phyloP scores from a whole-genome alignment of 2,797 vertebrate species.

The Chelon labrosus region DNA sequence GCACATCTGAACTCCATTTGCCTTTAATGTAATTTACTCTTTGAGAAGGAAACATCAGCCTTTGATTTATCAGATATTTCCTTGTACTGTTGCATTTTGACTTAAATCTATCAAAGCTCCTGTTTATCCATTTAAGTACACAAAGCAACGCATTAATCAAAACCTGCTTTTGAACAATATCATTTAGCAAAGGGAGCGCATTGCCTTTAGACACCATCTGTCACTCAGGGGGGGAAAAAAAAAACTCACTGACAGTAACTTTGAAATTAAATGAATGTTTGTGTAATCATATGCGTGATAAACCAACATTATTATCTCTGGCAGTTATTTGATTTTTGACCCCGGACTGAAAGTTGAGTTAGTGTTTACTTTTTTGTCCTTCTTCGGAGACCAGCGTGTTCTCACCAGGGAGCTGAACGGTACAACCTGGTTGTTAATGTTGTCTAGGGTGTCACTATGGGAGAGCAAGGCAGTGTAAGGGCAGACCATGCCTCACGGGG shows the following conservation, averaged over 20 bases:
- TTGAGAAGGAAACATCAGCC: slow-evolving; percentile 12
- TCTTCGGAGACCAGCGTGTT: slow-evolving; percentile 22
- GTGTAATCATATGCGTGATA: slow-evolving; percentile 25
- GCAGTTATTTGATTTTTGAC: no score
- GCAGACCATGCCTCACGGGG: not conserved
- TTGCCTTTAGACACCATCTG: slow-evolving; percentile 8
- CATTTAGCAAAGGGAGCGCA: slow-evolving; percentile 18
- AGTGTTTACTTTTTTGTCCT: slow-evolving; percentile 5
- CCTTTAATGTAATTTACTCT: slow-evolving; percentile 44
- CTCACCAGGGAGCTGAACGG: slow-evolving; percentile 18
- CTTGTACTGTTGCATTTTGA: slow-evolving; percentile 18
- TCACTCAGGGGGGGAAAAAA: slow-evolving; percentile 1
- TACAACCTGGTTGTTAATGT: slow-evolving; percentile 29
- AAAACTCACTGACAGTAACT: slow-evolving; percentile 24
- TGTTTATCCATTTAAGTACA: slow-evolving; percentile 19
- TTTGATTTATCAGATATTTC: slow-evolving; percentile 48
- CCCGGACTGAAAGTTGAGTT: slow-evolving; percentile 15
- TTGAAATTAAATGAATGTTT: slow-evolving; percentile 32
- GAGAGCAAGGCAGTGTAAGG: slow-evolving; percentile 9
- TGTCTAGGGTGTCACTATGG: slow-evolving; percentile 11
- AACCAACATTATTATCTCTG: slow-evolving; percentile 26
- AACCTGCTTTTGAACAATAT: slow-evolving; percentile 1
- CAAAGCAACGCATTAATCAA: slow-evolving; percentile 12
- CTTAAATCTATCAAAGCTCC: slow-evolving; percentile 34
- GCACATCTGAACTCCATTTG: slow-evolving; percentile 34